Evolutionary conservation across 2,113 vertebrate species (phyloP), one percentile per base, ranked within the genome.

Genomic region (Sinosuthora webbiana): DNA sequence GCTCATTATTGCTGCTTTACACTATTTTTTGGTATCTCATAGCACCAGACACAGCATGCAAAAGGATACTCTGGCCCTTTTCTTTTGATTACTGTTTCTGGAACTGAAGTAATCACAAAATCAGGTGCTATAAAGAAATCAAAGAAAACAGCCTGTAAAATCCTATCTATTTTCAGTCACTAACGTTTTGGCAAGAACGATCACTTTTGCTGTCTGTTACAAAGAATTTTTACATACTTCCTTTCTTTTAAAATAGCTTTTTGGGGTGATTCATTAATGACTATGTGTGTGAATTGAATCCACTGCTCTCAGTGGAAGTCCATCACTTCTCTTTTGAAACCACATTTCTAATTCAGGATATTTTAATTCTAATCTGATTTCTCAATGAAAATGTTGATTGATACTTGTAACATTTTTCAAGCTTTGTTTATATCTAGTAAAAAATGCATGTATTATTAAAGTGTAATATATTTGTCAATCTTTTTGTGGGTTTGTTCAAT

Each of bases 111-210:
- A 69, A 89, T 67, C 35, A 45, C 22, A 81, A 78, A 87, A 81
- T 74, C 42, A 73, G 23, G 7, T 64, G 17, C 15, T 67, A 44
- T 17, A 64, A 80, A 83, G 41, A 76, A 90, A 92, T 31, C 21
- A 27, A 82, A 9, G 15, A 79, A 90, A 89, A 53, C 19, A 81
- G 42, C 2, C 11, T 37, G 9, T 45, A 57, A 11, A 91, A 49
- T 59, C 14, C 30, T 35, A 12, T 14, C 11, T 67, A 42, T 63
- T 59, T 21, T 42, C 28, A 76, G 33, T 50, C 2, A 0, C 27
- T 63, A 63, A 83, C 4, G 50, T 55, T 27, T 47, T 0, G 0
- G 35, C 27, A 71, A 78, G 47, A 82, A 71, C 0, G 0, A 24
- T 71, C 44, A 56, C 21, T 68, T 83, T 52, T 20, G 9, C 18